Conservation (phyloP, 2,113 vertebrate genomes). For the Podarcis muralis region DNA sequence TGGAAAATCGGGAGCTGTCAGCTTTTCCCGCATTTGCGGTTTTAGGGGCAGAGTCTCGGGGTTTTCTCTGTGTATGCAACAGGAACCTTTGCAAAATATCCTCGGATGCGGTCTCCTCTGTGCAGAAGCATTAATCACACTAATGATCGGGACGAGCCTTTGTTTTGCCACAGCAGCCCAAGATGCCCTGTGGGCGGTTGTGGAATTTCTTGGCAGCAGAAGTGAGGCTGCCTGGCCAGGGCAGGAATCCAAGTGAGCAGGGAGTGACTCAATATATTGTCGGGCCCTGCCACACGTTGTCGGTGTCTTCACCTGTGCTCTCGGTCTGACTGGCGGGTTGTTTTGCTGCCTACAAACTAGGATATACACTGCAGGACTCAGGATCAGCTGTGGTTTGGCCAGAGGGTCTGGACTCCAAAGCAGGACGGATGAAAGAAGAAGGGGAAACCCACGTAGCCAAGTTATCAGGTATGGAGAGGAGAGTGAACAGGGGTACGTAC, state of each 20-base stretch:
- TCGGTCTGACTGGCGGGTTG: neutral
- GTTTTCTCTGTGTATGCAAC: neutral
- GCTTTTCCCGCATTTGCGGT: neutral
- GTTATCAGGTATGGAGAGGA: constrained; percentile 19
- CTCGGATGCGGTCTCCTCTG: neutral
- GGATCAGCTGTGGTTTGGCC: neutral
- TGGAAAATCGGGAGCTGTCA: neutral
- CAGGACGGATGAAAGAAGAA: constrained; percentile 21
- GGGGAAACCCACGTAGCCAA: constrained; percentile 10
- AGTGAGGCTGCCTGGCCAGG: neutral
- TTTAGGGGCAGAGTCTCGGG: neutral
- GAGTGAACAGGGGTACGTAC: too few relatives aligned
- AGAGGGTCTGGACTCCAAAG: neutral
- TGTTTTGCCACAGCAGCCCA: neutral
- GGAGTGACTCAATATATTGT: neutral
- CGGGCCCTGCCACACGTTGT: neutral
- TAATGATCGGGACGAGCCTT: neutral
- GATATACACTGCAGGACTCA: neutral
- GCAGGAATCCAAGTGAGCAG: neutral
- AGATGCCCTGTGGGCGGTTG: constrained; percentile 17
- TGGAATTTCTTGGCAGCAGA: constrained; percentile 1
- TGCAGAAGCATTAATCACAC: neutral
- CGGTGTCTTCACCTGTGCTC: neutral
- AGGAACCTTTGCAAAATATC: neutral
- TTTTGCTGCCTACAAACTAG: neutral